Base-by-base conservation (phyloP, 1,140 invertebrate species). In the Heliothis virescens region DNA sequence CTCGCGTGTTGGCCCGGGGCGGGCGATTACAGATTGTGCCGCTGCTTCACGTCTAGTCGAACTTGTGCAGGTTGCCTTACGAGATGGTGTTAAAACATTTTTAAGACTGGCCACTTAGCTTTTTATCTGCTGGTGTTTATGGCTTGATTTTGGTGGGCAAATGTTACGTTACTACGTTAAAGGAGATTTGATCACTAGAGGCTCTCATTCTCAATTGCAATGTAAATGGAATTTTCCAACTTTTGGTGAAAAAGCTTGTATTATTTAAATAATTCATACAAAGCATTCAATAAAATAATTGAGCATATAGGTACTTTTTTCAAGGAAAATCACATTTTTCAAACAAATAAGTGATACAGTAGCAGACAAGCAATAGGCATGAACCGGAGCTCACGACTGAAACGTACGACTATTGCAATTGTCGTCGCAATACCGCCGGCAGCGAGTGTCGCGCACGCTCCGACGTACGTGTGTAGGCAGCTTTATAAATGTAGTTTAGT, bases 1-100 rank as follows among this genome's bases (percentile, higher is more conserved):
- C 62, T 75, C 83, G 84, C 87, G 86, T 88, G 87, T 73, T 78
- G 60, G 80, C 84, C 83, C 53, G 78, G 52, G 83, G 85, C 81
- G 26, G 9, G 10, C 62, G 79, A 80, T 82, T 74, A 52, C 57
- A 73, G 82, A 81, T 82, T 79, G 71, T 72, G 63, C 75, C 75
- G 57, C 62, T 12, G 63, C 52, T n/a, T 15, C 59, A 76, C 60
- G 48, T 26, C 60, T 21, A 48, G 13, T 47, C 63, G 50, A 15
- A 69, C 52, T 69, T 78, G 75, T 67, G 75, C 63, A 65, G 50
- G 29, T 16, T 21, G 50, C 63, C 75, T 78, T 41, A 76, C 47
- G 18, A 62, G 53, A 57, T 55, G 55, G 41, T 75, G 72, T 60
- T 75, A 41, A 53, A 53, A 41, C 9, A 13, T 75, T 75, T 74